These are phyloP conservation scores for Entelurus aequoreus DNA, from an alignment of 2,113 vertebrate genomes.

Conservation along the genomic window DNA sequence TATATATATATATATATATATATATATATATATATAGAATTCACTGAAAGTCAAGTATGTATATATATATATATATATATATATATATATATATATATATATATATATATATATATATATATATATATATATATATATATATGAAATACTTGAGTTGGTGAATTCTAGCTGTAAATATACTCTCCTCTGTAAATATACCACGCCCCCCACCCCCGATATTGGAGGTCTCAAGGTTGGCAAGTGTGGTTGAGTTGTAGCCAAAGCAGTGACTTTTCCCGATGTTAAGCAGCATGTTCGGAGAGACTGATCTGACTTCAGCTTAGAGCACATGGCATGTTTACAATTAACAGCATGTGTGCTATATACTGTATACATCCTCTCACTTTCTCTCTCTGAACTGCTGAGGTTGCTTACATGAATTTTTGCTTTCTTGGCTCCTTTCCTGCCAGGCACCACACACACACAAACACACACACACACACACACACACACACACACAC, in stretches of 20 bases:
- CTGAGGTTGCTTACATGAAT: slow-evolving; percentile 28
- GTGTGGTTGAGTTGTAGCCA: not conserved
- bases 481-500: slow-evolving; percentile 1
- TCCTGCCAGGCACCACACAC: not conserved
- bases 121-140: no score
- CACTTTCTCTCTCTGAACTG: slow-evolving; percentile 32
- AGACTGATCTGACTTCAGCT: slow-evolving; percentile 37
- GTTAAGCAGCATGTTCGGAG: slow-evolving; percentile 23
- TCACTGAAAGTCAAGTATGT: no score
- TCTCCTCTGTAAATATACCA: no score
- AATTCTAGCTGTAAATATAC: no score
- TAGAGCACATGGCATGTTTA: slow-evolving; percentile 11
- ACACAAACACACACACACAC: not conserved
- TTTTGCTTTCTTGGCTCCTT: slow-evolving; percentile 1
- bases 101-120: no score
- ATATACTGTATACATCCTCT: slow-evolving; percentile 22
- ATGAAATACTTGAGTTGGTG: no score
- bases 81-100: no score
- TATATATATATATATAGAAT: no score
- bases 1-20: no score
- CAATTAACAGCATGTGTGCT: not conserved
- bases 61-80: no score
- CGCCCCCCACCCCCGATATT: no score
- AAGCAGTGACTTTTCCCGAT: slow-evolving; percentile 20
- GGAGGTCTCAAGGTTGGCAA: no score